These are phyloP conservation scores for Neoscelio sp. DNA, from an alignment of 2,888 invertebrate genomes.

Conservation along the genomic window DNA sequence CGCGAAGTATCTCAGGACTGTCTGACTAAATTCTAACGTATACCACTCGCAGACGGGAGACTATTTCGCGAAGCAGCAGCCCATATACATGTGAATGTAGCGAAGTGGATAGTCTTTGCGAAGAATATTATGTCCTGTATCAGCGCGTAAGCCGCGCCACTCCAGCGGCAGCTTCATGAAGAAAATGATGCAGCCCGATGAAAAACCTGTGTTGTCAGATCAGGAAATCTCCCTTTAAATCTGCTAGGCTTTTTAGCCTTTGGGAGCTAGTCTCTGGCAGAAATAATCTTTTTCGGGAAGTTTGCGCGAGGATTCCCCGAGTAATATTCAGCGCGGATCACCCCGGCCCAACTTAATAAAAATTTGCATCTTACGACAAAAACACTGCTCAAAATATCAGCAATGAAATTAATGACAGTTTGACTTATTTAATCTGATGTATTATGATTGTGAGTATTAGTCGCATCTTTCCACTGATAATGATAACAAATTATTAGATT, in stretches of 20 bases:
- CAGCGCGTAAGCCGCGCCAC: conserved; percentile 53
- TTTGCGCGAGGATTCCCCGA: conserved; percentile 49
- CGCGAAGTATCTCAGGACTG: conserved; percentile 48
- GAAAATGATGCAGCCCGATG: conserved; percentile 65
- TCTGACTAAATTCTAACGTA: conserved; percentile 62
- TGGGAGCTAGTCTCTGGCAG: conserved; percentile 29
- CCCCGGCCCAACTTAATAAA: conserved; percentile 49
- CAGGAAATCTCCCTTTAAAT: conserved; percentile 65
- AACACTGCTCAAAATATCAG: conserved; percentile 51
- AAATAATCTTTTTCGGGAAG: conserved; percentile 64
- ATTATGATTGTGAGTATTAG: no score
- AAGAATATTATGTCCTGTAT: conserved; percentile 61
- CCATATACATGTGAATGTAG: conserved; percentile 52
- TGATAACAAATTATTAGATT: no score
- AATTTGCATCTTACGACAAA: conserved; percentile 18
- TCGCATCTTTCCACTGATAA: no score
- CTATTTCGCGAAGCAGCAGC: conserved; percentile 43
- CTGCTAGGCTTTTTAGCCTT: conserved; percentile 64
- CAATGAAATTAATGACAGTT: no score
- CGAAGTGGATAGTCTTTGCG: conserved; percentile 54
- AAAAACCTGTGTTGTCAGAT: conserved; percentile 68
- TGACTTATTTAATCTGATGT: no score
- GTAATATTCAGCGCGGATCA: conserved; percentile 60
- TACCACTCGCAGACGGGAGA: conserved; percentile 56
- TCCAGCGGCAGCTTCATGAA: conserved; percentile 45